Percentiles rank a stretch among this genome's conserved stretches.
Conservation (phyloP, 35 echinoderm and acorn worm genomes). For the Ophioderma brevispina region DNA sequence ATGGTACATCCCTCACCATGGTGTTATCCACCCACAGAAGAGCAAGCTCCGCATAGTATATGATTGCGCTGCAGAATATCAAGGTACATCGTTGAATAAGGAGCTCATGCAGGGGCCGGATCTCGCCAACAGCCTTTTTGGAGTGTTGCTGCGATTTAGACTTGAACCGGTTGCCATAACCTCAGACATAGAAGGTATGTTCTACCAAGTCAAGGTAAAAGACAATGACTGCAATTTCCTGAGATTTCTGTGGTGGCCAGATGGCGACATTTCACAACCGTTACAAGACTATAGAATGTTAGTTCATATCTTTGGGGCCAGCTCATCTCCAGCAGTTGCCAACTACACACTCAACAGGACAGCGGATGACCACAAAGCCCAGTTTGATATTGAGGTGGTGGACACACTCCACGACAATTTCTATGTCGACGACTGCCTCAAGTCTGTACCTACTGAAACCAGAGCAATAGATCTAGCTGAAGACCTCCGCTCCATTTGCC, state of each 20-base stretch:
- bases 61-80: slow-evolving; percentile 60
- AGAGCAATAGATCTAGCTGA: slow-evolving; percentile 28
- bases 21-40: slow-evolving; percentile 65
- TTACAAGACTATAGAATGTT: slow-evolving; percentile 59
- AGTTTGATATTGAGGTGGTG: slow-evolving; percentile 39
- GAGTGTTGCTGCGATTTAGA: slow-evolving; percentile 64
- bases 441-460: slow-evolving; percentile 26
- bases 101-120: slow-evolving; percentile 70
- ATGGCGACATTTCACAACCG: slow-evolving; percentile 50
- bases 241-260: slow-evolving; percentile 71
- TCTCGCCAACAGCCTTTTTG: slow-evolving; percentile 58
- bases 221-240: slow-evolving; percentile 45
- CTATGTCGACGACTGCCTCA: slow-evolving; percentile 67
- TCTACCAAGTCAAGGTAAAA: slow-evolving; percentile 63
- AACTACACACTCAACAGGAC: slow-evolving; percentile 48
- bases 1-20: slow-evolving; percentile 76
- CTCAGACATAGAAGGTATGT: slow-evolving; percentile 76
- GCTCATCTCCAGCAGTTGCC: slow-evolving; percentile 68
- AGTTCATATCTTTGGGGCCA: slow-evolving; percentile 68
- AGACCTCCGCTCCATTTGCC: neutral
- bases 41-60: slow-evolving; percentile 63
- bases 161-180: slow-evolving; percentile 59
- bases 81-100: slow-evolving; percentile 62
- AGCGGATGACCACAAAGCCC: no score
- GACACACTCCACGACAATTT: neutral